A percentile compares a stretch with the other conserved stretches of the same genome.
Conservation (phyloP, 23 tunicate genomes). For the Halocynthia roretzi region DNA sequence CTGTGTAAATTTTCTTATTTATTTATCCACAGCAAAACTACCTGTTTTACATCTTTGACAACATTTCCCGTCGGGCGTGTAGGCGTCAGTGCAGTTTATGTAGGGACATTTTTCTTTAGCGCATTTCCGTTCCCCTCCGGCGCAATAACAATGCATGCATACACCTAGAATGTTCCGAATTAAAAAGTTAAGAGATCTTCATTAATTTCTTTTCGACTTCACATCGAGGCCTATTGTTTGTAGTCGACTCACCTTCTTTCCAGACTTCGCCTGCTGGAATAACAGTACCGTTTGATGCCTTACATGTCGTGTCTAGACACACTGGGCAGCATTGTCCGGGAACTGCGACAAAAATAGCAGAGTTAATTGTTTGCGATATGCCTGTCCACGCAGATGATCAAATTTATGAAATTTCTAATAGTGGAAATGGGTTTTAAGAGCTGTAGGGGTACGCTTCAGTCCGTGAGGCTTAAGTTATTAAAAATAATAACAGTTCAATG, state of each 20-base stretch:
- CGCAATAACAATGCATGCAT: constrained; percentile 87
- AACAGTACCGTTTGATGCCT: constrained; percentile 36
- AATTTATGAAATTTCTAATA: too few species aligned
- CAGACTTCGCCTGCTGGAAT: constrained; percentile 72
- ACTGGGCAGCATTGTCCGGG: constrained; percentile 91
- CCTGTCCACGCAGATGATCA: too few species aligned
- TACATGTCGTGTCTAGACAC: constrained; percentile 74
- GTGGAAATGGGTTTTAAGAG: too few species aligned
- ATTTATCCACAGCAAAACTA: neutral
- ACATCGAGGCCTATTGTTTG: too few species aligned
- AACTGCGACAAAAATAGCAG: constrained; percentile 26
- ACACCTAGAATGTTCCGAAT: constrained; percentile 19
- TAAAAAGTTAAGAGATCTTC: too few species aligned
- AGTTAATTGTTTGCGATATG: neutral
- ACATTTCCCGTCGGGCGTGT: constrained; percentile 48
- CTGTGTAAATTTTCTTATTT: too few species aligned
- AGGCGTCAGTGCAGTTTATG: constrained; percentile 62
- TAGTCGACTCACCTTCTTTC: constrained; percentile 66
- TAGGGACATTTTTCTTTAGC: constrained; percentile 87
- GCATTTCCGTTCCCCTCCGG: constrained; percentile 68
- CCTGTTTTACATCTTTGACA: constrained; percentile 61
- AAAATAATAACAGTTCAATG: too few species aligned
- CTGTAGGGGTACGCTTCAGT: too few species aligned
- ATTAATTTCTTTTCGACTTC: too few species aligned
- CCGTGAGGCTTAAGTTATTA: too few species aligned